These are phyloP conservation scores for Laterallus jamaicensis DNA, from an alignment of 2,113 vertebrate genomes.

Conservation along the genomic window DNA sequence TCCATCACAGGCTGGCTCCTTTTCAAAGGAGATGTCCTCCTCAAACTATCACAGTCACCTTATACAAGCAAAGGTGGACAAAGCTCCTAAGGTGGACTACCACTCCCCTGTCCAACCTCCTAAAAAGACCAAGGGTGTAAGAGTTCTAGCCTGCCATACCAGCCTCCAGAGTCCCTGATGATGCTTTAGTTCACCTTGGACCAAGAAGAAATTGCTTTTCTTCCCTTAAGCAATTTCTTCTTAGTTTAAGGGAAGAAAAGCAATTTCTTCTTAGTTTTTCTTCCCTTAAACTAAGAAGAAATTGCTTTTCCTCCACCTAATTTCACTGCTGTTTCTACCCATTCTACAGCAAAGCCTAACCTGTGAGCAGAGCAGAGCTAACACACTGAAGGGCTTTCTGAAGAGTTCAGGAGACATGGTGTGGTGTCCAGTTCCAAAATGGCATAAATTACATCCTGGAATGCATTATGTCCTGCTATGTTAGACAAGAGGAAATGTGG, in stretches of 20 bases:
- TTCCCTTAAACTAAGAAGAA: background rate
- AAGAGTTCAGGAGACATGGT: conserved; percentile 50
- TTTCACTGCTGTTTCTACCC: background rate
- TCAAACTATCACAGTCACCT: background rate
- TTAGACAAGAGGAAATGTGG: conserved; percentile 76
- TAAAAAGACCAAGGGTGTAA: background rate
- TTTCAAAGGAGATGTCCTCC: background rate
- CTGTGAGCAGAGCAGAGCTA: background rate
- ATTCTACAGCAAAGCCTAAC: background rate
- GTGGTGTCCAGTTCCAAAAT: conserved; percentile 67
- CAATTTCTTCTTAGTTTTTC: background rate
- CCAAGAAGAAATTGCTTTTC: background rate
- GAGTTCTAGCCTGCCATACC: background rate
- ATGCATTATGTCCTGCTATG: conserved; percentile 72
- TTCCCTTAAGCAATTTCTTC: background rate
- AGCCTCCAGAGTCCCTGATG: background rate
- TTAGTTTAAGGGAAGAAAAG: no score
- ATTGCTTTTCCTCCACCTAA: background rate
- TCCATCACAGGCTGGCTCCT: background rate
- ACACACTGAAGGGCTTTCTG: conserved; percentile 44
- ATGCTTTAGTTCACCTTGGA: background rate
- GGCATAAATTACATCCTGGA: conserved; percentile 76
- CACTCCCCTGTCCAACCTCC: background rate
- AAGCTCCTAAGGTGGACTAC: background rate
- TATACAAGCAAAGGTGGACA: background rate